Evolutionary conservation across 2,113 vertebrate species (phyloP).

Genomic region (Ginglymostoma cirratum): DNA sequence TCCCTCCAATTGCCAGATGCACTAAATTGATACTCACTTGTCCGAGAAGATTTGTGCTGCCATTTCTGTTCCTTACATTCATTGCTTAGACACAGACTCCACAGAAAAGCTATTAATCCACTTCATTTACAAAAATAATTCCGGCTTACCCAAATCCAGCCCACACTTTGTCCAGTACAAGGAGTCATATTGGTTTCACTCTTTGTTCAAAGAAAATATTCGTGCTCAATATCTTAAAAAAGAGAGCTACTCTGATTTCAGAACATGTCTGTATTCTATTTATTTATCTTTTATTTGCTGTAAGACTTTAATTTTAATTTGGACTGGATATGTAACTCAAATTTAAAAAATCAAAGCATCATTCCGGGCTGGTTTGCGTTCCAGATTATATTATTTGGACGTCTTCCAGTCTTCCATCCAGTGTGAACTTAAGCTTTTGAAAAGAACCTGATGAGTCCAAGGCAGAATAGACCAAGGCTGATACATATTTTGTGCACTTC

Average conservation of each 20-base stretch:
- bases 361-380: background rate
- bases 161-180: background rate
- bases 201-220: background rate
- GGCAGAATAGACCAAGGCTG: too few relatives aligned
- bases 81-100: conserved; percentile 17
- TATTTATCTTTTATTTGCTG: background rate
- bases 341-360: background rate
- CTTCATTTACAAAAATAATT: background rate
- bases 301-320: background rate
- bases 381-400: background rate
- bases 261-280: background rate
- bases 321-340: background rate
- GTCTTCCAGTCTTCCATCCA: background rate
- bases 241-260: background rate
- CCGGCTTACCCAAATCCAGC: background rate
- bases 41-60: conserved; percentile 16
- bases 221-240: conserved; percentile 9
- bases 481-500: too few relatives aligned
- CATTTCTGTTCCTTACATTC: background rate
- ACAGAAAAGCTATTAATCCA: conserved; percentile 33
- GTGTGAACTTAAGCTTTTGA: background rate
- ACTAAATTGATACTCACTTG: background rate
- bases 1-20: conserved; percentile 29
- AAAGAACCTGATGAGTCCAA: background rate
- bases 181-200: conserved; percentile 22